Evolutionary conservation across 2,797 vertebrate species (phyloP).

Genomic region (Myotis vivesi): DNA sequence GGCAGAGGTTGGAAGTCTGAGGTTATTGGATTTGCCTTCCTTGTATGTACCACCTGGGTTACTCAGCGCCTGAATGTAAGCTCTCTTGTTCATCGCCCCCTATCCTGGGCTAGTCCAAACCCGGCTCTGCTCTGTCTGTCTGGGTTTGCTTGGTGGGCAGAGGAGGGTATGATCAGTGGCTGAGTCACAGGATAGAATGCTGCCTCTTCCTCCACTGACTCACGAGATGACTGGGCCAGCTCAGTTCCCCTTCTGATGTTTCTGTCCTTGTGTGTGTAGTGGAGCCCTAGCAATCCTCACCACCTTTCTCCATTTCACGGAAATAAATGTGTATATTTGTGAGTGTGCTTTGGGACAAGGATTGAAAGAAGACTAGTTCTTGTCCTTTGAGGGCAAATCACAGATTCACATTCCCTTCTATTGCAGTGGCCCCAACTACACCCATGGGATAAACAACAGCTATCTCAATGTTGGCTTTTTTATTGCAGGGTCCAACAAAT

Average conservation of each 20-base stretch:
- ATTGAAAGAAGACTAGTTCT: not conserved
- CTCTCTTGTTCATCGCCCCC: not conserved
- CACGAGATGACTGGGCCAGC: conserved; percentile 21
- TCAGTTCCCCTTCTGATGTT: conserved; percentile 39
- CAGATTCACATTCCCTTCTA: not conserved
- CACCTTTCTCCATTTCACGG: not conserved
- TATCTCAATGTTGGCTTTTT: conserved; percentile 11
- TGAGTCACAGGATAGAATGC: not conserved
- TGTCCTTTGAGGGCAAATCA: not conserved
- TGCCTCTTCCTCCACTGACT: conserved; percentile 37
- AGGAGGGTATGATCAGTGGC: not conserved
- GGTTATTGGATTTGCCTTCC: not conserved
- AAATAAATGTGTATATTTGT: not conserved
- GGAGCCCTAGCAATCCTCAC: not conserved
- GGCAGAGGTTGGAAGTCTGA: not conserved
- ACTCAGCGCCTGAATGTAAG: not conserved
- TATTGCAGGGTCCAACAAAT: not conserved
- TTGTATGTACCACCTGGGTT: not conserved
- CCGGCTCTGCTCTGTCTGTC: not conserved
- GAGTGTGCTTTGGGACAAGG: not conserved
- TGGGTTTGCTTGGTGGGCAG: not conserved
- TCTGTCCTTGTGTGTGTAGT: not conserved
- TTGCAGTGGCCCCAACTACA: not conserved
- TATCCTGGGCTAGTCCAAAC: not conserved
- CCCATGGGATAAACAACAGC: not conserved